Evolutionary conservation across 1,140 invertebrate genomes (phyloP).

Genomic region (Penaeus japonicus): DNA sequence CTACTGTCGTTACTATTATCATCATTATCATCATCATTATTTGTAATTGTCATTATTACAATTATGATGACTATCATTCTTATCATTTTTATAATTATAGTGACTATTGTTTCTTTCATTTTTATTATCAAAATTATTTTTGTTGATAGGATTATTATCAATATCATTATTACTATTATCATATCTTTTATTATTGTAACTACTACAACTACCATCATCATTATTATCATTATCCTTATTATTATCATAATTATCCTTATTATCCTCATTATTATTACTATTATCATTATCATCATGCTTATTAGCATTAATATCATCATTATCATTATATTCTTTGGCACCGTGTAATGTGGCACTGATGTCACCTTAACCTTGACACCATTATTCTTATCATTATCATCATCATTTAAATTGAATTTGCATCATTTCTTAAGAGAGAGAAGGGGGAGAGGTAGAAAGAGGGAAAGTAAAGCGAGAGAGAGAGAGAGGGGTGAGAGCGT

Average conservation of each 20-base stretch:
- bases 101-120: neutral
- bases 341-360: too few species aligned
- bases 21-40: neutral
- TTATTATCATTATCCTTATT: neutral
- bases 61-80: too few species aligned
- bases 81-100: neutral
- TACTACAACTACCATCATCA: neutral
- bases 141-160: neutral
- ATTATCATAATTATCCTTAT: neutral
- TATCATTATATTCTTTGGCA: too few species aligned
- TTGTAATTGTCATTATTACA: neutral
- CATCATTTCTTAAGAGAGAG: too few species aligned
- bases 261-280: neutral
- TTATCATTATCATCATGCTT: neutral
- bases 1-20: neutral
- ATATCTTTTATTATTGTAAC: neutral
- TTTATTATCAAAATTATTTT: neutral
- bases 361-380: too few species aligned
- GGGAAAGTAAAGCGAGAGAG: too few species aligned
- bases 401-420: too few species aligned
- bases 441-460: too few species aligned
- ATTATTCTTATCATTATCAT: too few species aligned
- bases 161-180: too few species aligned
- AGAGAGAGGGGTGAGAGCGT: too few species aligned
- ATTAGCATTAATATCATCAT: neutral